Evolutionary conservation across 2,113 vertebrate species (phyloP), one percentile per base, ranked within the genome.

Genomic region (Ciconia boyciana): DNA sequence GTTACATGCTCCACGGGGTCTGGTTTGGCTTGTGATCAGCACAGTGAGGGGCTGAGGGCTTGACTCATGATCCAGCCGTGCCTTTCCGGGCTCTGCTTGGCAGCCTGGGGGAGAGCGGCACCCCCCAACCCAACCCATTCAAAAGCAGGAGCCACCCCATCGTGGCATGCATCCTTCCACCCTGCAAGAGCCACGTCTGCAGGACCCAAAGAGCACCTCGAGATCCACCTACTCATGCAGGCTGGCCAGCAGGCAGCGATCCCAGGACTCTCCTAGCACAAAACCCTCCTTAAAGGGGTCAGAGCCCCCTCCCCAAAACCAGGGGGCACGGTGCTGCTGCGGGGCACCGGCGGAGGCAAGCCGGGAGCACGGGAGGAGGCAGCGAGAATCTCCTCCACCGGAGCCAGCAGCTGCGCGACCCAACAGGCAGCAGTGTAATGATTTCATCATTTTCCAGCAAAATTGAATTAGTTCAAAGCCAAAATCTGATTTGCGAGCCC

Each of bases 401-500:
- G 49, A 96, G 94, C 88, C 96, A 91, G 96, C 97, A 97, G 95
- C 96, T 93, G 96, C 6, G 0, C 66, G 4, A 90, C 97, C 96
- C 95, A 97, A 95, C 96, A 97, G 97, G 93, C 96, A 96, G 95
- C 91, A 88, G 75, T 92, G 97, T 96, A 98, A 98, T 96, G 78
- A 98, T 98, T 98, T 97, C 97, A 98, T 98, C 97, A 96, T 96
- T 97, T 97, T 95, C 87, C 93, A 97, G 57, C 94, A 86, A 89
- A 96, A 98, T 88, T 96, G 87, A 97, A 98, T 98, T 98, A 98
- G 96, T 96, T 96, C 95, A 97, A 97, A 98, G 96, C 94, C 97
- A 97, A 97, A 98, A 98, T 98, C 93, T 96, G 98, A 98, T 98
- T 97, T 97, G 95, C 6, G 54, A 94, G 95, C 95, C 96, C 93